Evolutionary conservation across 2,113 vertebrate species (phyloP).

Genomic region (Hydropotes inermis): DNA sequence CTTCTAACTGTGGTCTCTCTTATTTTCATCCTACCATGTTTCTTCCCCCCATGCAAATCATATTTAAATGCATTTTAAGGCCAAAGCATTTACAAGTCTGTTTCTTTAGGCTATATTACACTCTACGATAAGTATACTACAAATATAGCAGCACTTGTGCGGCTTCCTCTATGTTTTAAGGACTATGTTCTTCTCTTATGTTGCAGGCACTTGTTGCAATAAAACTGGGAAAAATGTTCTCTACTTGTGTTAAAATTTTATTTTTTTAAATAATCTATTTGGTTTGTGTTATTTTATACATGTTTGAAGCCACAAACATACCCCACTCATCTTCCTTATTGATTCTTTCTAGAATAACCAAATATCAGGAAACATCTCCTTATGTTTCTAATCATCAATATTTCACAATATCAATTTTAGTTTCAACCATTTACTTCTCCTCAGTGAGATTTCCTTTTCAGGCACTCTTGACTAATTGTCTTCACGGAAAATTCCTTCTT

Average conservation of each 20-base stretch:
- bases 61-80: not conserved
- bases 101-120: not conserved
- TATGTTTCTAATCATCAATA: not conserved
- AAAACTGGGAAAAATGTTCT: not conserved
- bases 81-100: not conserved
- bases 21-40: not conserved
- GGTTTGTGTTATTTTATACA: not conserved
- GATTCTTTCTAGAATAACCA: not conserved
- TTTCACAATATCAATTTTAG: not conserved
- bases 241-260: not conserved
- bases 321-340: not conserved
- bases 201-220: not conserved
- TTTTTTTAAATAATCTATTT: not conserved
- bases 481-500: not conserved
- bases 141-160: not conserved
- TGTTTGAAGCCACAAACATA: not conserved
- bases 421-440: not conserved
- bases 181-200: not conserved
- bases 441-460: not conserved
- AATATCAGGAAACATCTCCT: not conserved
- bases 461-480: not conserved
- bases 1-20: not conserved
- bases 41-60: not conserved
- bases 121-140: not conserved
- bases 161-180: not conserved